Conservation (phyloP, 2,797 vertebrate genomes). For the Sphenopsis melanotis region DNA sequence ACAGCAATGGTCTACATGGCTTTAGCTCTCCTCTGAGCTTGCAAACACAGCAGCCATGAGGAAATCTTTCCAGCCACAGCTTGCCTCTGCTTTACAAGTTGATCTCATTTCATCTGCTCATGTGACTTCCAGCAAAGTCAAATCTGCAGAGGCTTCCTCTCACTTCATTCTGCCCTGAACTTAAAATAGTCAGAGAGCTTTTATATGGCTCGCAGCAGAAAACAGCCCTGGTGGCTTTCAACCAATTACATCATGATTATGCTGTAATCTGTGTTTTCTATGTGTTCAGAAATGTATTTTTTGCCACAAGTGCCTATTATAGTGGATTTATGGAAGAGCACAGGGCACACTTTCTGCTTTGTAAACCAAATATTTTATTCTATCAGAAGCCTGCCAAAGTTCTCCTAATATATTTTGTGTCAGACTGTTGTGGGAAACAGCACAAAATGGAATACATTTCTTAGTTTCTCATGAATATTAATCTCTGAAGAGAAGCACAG, state of each 20-base stretch:
- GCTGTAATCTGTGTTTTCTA: conserved; percentile 40
- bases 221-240: conserved; percentile 38
- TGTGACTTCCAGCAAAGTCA: conserved; percentile 63
- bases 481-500: neutral
- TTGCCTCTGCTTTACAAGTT: conserved; percentile 36
- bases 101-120: conserved; percentile 58
- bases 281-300: conserved; percentile 24
- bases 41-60: neutral
- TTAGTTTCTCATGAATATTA: conserved; percentile 29
- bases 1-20: neutral
- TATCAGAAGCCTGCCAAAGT: conserved; percentile 31
- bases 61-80: conserved; percentile 57
- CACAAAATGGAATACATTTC: neutral
- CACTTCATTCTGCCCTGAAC: conserved; percentile 48
- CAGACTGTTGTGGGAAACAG: conserved; percentile 25
- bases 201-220: conserved; percentile 29
- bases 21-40: conserved; percentile 39
- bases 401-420: conserved; percentile 31
- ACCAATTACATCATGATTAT: conserved; percentile 59
- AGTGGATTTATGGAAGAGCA: conserved; percentile 32
- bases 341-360: conserved; percentile 14
- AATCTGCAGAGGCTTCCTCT: conserved; percentile 61
- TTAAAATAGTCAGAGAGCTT: conserved; percentile 44
- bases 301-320: conserved; percentile 28
- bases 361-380: conserved; percentile 47